Evolutionary conservation across 2,797 vertebrate genomes (phyloP), one percentile per base, ranked within the genome.

Genomic region (Crocidura indochinensis): DNA sequence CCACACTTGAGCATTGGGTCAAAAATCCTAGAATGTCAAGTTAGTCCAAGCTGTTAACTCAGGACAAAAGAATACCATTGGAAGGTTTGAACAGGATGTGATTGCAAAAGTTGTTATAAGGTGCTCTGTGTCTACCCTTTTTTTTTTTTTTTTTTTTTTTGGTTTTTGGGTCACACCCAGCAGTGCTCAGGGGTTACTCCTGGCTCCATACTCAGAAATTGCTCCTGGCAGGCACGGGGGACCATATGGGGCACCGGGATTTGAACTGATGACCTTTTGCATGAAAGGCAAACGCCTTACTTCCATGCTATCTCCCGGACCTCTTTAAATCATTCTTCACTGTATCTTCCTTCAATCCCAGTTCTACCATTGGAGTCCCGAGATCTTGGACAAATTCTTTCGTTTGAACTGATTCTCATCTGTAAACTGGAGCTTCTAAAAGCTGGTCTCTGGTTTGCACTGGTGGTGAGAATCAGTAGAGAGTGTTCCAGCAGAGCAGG

Each of bases 71-170:
- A 8, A 17, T 47, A 15, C 46, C 53, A 60, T 15, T 60, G 73
- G 71, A n/a, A 60, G 29, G 72, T 72, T 31, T 86, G 31, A 81
- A 20, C 29, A 74, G 72, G 17, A 69, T 68, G 56, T 47, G 60
- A 22, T 31, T 68, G 67, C 47, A 27, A 73, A 72, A 51, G 17
- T 51, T 38, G 38, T 38, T 38, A 38, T 38, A 38, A 38, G 38
- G 38, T 38, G 38, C 53, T 56, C 89, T 69, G 26, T 86, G 81
- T 91, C 71, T 90, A n/a, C 27, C 49, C 9, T 56, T 38, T 56
- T 11, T 38, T 38, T 38, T 38, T 38, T 38, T 2, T 38, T 38
- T 38, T 38, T 2, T 38, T 38, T 38, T 38, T n/a, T n/a, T n/a
- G n/a, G n/a, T n/a, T n/a, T n/a, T n/a, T n/a, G n/a, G n/a, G n/a